Evolutionary conservation across 2,113 vertebrate genomes (phyloP).

Genomic region (Saguinus imperator): DNA sequence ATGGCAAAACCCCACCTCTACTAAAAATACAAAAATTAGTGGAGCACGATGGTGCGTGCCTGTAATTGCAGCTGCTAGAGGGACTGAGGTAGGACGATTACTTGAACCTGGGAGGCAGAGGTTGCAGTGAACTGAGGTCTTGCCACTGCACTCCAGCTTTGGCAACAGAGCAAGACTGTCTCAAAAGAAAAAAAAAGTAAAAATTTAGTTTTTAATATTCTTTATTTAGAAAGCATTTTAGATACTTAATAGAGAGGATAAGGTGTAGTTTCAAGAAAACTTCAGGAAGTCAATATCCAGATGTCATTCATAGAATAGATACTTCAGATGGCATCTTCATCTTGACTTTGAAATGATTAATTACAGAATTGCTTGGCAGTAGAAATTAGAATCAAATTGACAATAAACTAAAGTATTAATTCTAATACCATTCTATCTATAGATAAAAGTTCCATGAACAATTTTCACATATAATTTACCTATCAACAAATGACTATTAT

Average conservation of each 20-base stretch:
- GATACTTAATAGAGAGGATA: neutral
- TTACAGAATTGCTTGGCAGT: constrained; percentile 42
- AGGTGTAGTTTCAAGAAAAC: constrained; percentile 17
- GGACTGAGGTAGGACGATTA: too few species aligned
- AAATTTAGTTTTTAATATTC: too few species aligned
- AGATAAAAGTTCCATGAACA: neutral
- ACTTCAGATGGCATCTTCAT: constrained; percentile 46
- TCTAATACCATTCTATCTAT: constrained; percentile 9
- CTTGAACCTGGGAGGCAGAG: too few species aligned
- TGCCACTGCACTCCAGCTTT: too few species aligned
- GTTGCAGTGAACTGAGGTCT: too few species aligned
- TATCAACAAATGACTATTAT: constrained; percentile 37
- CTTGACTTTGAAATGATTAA: constrained; percentile 44
- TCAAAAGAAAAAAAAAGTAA: too few species aligned
- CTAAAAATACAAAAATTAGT: too few species aligned
- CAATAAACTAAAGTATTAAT: constrained; percentile 49
- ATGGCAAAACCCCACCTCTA: too few species aligned
- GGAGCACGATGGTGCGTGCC: accelerated
- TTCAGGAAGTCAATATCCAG: constrained; percentile 28
- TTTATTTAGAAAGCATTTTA: constrained; percentile 55
- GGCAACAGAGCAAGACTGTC: too few species aligned
- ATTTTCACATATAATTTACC: constrained; percentile 2
- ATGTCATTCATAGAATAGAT: constrained; percentile 48
- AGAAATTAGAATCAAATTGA: constrained; percentile 55
- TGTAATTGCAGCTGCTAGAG: too few species aligned